phyloP scores from a whole-genome alignment of 2,113 vertebrate genomes.

The Dascyllus trimaculatus region DNA sequence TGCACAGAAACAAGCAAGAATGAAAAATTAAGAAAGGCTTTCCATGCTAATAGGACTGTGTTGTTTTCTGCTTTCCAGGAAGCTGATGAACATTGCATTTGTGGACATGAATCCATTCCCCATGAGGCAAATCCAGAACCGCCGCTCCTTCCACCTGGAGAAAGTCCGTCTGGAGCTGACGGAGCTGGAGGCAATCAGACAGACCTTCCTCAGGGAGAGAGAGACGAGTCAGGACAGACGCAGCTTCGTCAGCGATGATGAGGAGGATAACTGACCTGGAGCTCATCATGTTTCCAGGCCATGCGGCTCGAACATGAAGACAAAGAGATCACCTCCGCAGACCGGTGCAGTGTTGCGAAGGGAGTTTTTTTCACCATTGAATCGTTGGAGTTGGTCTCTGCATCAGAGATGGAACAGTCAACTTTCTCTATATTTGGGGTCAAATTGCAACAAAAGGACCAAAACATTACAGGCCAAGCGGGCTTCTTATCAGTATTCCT shows the following conservation, averaged over 20 bases:
- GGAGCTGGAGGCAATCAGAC: conserved; percentile 94
- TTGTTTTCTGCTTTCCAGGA: conserved; percentile 80
- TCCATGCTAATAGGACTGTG: not conserved
- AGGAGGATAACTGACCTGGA: conserved; percentile 88
- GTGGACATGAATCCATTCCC: conserved; percentile 98
- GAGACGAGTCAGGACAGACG: conserved; percentile 90
- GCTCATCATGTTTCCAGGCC: not conserved
- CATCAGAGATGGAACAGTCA: conserved; percentile 36
- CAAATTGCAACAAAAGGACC: conserved; percentile 28
- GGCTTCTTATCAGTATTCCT: conserved; percentile 70
- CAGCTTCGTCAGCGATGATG: conserved; percentile 94
- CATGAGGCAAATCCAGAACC: conserved; percentile 94
- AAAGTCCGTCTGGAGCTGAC: conserved; percentile 95
- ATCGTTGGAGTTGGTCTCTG: conserved; percentile 25
- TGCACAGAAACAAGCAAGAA: not conserved
- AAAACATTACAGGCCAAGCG: conserved; percentile 22
- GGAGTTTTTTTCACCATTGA: not conserved
- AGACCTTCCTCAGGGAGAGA: conserved; percentile 94
- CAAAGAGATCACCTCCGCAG: conserved; percentile 1
- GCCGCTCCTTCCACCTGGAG: conserved; percentile 93
- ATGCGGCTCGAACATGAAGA: conserved; percentile 10
- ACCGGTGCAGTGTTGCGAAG: not conserved
- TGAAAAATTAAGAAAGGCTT: not conserved
- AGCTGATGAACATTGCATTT: conserved; percentile 93
- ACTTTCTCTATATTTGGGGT: not conserved